These are phyloP conservation scores for Babylonia areolata DNA, from an alignment of 1,140 invertebrate genomes.

Conservation along the genomic window DNA sequence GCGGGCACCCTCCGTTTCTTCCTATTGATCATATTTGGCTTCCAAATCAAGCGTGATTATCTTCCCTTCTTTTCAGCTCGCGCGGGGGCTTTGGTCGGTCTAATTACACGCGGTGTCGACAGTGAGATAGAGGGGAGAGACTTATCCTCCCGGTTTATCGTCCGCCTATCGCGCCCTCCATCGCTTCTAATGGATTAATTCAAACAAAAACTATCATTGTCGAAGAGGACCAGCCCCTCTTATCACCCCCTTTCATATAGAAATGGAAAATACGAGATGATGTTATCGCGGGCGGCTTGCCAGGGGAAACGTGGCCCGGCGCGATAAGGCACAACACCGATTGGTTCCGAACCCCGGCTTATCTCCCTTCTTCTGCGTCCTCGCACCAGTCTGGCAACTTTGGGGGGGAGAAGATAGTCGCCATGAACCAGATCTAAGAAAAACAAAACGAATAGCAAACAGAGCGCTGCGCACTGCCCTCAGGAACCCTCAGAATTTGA, in stretches of 20 bases:
- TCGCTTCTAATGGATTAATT: constrained; percentile 64
- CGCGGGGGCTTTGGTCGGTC: constrained; percentile 51
- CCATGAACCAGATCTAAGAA: constrained; percentile 45
- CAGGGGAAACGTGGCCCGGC: constrained; percentile 48
- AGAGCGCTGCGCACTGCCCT: constrained; percentile 23
- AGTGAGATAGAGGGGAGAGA: constrained; percentile 48
- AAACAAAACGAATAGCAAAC: constrained; percentile 41
- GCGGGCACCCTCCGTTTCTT: constrained; percentile 38
- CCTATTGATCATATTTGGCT: constrained; percentile 56
- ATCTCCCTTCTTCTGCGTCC: constrained; percentile 42
- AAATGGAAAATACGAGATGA: constrained; percentile 59
- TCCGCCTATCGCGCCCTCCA: constrained; percentile 44
- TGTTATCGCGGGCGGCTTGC: constrained; percentile 49
- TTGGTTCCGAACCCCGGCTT: constrained; percentile 37
- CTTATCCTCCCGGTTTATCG: constrained; percentile 57
- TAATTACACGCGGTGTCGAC: constrained; percentile 61
- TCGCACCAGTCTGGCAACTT: constrained; percentile 34
- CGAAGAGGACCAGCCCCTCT: constrained; percentile 46
- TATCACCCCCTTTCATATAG: constrained; percentile 59
- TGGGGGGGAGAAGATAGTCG: constrained; percentile 36
- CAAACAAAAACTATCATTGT: constrained; percentile 62
- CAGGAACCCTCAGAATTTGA: constrained; percentile 34
- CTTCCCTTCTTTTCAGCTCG: constrained; percentile 45
- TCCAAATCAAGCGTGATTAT: constrained; percentile 62
- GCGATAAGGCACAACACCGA: constrained; percentile 49